Evolutionary conservation across 2,113 vertebrate species (phyloP), one percentile per base, ranked within the genome.

Genomic region (Ochotona curzoniae): DNA sequence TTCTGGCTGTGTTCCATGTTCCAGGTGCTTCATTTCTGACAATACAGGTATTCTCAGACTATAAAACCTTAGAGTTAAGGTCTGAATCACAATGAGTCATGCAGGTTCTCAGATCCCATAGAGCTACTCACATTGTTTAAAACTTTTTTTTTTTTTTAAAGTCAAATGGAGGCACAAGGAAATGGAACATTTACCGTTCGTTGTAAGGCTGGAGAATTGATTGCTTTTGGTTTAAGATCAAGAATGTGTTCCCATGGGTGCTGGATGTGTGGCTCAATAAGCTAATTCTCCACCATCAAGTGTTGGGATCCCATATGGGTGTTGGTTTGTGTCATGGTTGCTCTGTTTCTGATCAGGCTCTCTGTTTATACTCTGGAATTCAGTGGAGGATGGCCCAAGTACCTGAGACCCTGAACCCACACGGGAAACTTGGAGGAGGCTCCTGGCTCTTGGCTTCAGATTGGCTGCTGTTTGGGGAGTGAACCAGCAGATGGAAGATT

Each of bases 1-100:
- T 13, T 95, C 81, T 83, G 80, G 70, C n/a, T 83, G 28, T 20
- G 15, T 90, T 89, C 38, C 49, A 38, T 60, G 79, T 75, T 61
- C n/a, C n/a, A 74, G 23, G 44, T 57, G 67, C 47, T 71, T 94
- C 67, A 35, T 54, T 89, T 93, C 70, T 15, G 20, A 76, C n/a
- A 61, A 51, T 86, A 57, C 7, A 57, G 25, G 26, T 91, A 47
- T 92, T 87, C 69, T 85, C 38, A 87, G 32, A 28, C 79, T 88
- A 12, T 91, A 93, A 76, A 60, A n/a, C 8, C 44, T 44, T 70
- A 51, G 73, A 32, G 38, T 79, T 23, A 88, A 80, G 61, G 32
- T 80, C 47, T 73, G 54, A 93, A n/a, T 93, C 78, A 57, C 1
- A 67, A 11, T 85, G 90, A 95, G 1, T 78, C 75, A 38, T 64